Percentiles rank a stretch among this genome's conserved stretches.
These are phyloP conservation scores for Herminia tarsipennalis DNA, from an alignment of 2,888 invertebrate species.

Conservation along the genomic window DNA sequence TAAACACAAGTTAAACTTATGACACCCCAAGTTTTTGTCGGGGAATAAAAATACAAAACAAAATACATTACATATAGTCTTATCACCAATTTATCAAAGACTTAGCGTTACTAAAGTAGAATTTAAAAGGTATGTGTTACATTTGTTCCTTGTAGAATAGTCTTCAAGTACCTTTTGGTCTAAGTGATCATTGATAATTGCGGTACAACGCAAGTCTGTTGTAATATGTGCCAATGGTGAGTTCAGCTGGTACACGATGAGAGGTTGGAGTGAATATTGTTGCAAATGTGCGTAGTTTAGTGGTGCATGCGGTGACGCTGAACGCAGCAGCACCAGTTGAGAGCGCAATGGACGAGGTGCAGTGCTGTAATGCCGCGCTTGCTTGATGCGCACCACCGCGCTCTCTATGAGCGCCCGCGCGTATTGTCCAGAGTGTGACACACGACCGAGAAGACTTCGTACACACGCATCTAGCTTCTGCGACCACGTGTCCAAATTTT, in stretches of 20 bases:
- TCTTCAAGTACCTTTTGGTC: constrained; percentile 36
- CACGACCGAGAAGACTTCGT: constrained; percentile 40
- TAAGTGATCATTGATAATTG: constrained; percentile 51
- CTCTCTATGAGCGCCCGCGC: constrained; percentile 47
- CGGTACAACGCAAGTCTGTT: constrained; percentile 46
- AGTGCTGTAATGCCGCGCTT: constrained; percentile 30
- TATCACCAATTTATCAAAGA: too few species aligned
- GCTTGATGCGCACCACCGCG: constrained; percentile 44
- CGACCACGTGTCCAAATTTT: constrained; percentile 36
- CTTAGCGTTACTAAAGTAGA: constrained; percentile 2
- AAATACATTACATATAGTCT: too few species aligned
- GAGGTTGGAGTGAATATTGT: constrained; percentile 19
- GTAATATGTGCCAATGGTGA: constrained; percentile 40
- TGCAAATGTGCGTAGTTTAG: background rate
- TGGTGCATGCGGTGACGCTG: constrained; percentile 1
- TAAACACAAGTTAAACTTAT: too few species aligned
- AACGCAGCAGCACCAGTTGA: constrained; percentile 41
- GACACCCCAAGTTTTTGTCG: too few species aligned
- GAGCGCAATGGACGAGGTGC: constrained; percentile 41
- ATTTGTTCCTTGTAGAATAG: constrained; percentile 49
- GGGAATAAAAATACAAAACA: too few species aligned
- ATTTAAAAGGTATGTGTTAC: constrained; percentile 33
- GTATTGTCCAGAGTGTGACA: constrained; percentile 53
- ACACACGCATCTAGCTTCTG: constrained; percentile 51
- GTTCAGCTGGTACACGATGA: constrained; percentile 39